Conservation (phyloP, 2,888 invertebrate species). For the Criorhina ranunculi region DNA sequence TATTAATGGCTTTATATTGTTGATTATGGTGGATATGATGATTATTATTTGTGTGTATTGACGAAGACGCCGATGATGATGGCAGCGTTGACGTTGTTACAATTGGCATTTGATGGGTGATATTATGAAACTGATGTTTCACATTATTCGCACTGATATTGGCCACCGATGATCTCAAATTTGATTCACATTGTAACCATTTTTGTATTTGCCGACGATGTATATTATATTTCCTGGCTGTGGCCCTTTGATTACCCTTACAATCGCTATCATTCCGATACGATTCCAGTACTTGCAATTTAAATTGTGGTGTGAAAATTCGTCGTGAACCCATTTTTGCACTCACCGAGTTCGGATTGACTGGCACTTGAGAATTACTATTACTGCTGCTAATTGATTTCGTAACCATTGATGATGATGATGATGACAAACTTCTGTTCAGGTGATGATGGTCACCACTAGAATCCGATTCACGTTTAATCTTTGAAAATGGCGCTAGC, state of each 20-base stretch:
- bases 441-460: slow-evolving; percentile 7
- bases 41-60: slow-evolving; percentile 75
- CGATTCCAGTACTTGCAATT: slow-evolving; percentile 94
- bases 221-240: slow-evolving; percentile 95
- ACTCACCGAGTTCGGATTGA: slow-evolving; percentile 78
- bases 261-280: slow-evolving; percentile 94
- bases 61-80: slow-evolving; percentile 65
- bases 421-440: neutral
- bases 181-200: slow-evolving; percentile 94
- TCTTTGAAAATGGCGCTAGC: slow-evolving; percentile 75
- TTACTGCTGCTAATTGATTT: slow-evolving; percentile 57
- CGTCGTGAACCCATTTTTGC: slow-evolving; percentile 91
- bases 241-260: slow-evolving; percentile 95
- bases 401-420: slow-evolving; percentile 63
- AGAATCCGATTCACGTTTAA: slow-evolving; percentile 67
- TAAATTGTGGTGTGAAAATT: slow-evolving; percentile 95
- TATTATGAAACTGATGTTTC: slow-evolving; percentile 82
- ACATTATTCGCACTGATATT: slow-evolving; percentile 84
- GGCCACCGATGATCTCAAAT: slow-evolving; percentile 90
- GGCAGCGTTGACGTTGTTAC: slow-evolving; percentile 68
- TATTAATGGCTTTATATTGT: slow-evolving; percentile 75
- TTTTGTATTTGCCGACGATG: slow-evolving; percentile 96
- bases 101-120: slow-evolving; percentile 78
- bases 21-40: slow-evolving; percentile 73
- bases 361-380: slow-evolving; percentile 77